phyloP scores from a whole-genome alignment of 30 jellyfish, hydroid and myxozoan species.

The Aurelia aurita complex sp. Pacific region DNA sequence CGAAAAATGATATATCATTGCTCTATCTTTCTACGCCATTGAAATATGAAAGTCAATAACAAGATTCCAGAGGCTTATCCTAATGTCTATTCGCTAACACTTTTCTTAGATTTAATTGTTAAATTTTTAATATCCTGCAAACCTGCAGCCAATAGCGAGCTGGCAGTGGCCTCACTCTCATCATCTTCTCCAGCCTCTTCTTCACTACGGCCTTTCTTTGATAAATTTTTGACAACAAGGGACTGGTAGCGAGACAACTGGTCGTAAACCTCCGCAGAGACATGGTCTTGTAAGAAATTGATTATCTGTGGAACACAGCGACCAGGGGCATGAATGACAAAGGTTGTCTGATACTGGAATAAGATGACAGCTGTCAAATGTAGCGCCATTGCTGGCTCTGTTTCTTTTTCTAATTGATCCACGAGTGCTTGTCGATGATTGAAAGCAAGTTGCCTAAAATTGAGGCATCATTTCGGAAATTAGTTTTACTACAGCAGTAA shows the following conservation, averaged over 20 bases:
- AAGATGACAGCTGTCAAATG: constrained; percentile 72
- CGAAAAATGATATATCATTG: too few species aligned
- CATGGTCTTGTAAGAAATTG: constrained; percentile 48
- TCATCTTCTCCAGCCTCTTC: constrained; percentile 42
- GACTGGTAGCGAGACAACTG: constrained; percentile 70
- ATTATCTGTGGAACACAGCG: constrained; percentile 85
- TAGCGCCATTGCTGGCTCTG: constrained; percentile 94
- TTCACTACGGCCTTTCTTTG: constrained; percentile 9
- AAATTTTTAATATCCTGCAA: constrained; percentile 56
- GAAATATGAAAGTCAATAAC: too few species aligned
- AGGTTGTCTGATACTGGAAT: constrained; percentile 51
- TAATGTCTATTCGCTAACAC: background rate
- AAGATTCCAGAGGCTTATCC: too few species aligned
- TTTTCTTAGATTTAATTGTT: constrained; percentile 44
- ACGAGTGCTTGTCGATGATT: constrained; percentile 85
- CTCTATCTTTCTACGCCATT: too few species aligned
- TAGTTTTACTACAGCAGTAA: too few species aligned
- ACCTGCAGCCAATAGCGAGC: constrained; percentile 61
- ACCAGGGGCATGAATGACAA: constrained; percentile 90
- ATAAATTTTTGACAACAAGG: constrained; percentile 70
- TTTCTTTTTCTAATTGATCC: constrained; percentile 78
- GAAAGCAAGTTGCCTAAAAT: constrained; percentile 78
- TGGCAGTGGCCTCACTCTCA: constrained; percentile 29
- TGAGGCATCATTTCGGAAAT: background rate
- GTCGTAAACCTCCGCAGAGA: constrained; percentile 53